Conservation (phyloP, 2,888 invertebrate genomes). For the Pristionchus fissidentatus region DNA sequence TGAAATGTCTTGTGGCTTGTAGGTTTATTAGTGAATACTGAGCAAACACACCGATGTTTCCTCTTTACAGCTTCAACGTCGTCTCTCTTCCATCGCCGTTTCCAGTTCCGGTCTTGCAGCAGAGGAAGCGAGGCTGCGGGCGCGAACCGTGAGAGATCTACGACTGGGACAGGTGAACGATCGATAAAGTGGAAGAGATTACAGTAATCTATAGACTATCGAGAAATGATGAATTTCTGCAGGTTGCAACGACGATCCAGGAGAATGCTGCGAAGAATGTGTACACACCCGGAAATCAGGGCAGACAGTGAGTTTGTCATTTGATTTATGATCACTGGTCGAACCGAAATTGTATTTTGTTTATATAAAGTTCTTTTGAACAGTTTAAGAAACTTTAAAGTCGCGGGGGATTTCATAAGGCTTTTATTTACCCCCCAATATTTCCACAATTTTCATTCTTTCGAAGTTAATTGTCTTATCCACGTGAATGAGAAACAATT, state of each 20-base stretch:
- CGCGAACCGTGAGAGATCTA: not conserved
- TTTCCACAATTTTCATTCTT: not conserved
- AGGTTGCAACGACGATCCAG: constrained; percentile 40
- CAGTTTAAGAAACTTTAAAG: no score
- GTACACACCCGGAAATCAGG: constrained; percentile 22
- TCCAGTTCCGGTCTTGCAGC: not conserved
- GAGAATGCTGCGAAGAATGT: constrained; percentile 22
- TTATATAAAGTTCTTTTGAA: no score
- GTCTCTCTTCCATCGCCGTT: not conserved
- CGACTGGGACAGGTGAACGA: constrained; percentile 8
- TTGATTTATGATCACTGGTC: no score
- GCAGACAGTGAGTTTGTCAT: constrained; percentile 24
- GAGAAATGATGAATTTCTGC: not conserved
- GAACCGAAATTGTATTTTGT: no score
- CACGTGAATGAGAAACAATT: no score
- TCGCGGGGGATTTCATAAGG: not conserved
- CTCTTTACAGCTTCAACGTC: constrained; percentile 10
- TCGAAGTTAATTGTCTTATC: not conserved
- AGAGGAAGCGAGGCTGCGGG: not conserved
- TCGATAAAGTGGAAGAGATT: not conserved
- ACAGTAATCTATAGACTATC: not conserved
- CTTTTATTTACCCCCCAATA: no score
- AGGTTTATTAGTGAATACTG: no score
- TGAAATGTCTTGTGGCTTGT: no score
- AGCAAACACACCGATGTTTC: not conserved